Evolutionary conservation across 2,888 invertebrate genomes (phyloP), one percentile per base, ranked within the genome.

Genomic region (Spialia ferax): DNA sequence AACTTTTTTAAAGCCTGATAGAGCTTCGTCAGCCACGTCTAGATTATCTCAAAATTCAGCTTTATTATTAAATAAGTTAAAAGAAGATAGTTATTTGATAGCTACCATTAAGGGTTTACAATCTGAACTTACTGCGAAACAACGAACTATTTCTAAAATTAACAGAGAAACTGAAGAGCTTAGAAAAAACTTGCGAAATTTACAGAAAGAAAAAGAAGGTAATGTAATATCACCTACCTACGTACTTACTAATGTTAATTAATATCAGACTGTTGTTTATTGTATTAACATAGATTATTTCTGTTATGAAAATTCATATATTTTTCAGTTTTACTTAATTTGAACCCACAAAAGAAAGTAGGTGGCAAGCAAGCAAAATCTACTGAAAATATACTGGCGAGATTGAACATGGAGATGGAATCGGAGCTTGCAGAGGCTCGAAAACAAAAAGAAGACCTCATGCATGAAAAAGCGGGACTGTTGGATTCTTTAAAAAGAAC

Each of bases 91-190:
- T 35, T 97, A 97, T 88, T 91, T 97, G 56, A 85, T 97, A 23
- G 97, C 97, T 0, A 97, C 97, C 0, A 96, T 97, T 75, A 95
- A 97, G 70, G 97, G 97, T 2, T 88, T 97, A 79, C 96, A 97
- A 81, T 86, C 96, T 0, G 97, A 97, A 79, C 81, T 97, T 61
- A 94, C 95, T 3, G 95, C 95, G 35, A 97, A 97, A 83, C 97
- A 97, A 77, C 96, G 97, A 74, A 95, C 95, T 1, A 94, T 97
- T 70, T 92, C 94, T 38, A 96, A 96, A 72, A 89, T 97, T 57
- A 96, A 96, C 45, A 95, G 96, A 74, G 97, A 97, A 79, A 91
- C 96, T 52, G 97, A 97, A 45, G 97, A 97, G 71, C 85, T 96
- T 67, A 95, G 95, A 77, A 97, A 96, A 82, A 97, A 96, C 55